These are phyloP conservation scores for Drosophila seguyi DNA, from an alignment of 1,140 invertebrate species.

Conservation along the genomic window DNA sequence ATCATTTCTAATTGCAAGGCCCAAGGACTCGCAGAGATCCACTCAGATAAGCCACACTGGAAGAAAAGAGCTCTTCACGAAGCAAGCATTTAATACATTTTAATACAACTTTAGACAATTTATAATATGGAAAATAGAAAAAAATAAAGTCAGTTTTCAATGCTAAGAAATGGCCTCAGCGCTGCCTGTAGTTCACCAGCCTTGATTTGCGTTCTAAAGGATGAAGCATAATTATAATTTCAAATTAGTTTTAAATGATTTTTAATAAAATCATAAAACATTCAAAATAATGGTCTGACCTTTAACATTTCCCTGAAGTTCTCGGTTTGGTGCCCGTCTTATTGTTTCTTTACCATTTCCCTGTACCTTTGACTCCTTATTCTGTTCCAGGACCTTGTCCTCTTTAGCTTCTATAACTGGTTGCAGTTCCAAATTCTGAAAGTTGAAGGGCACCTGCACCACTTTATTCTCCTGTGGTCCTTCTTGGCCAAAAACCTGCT, in stretches of 20 bases:
- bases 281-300: too few relatives aligned
- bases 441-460: neutral
- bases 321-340: too few relatives aligned
- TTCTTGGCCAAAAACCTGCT: neutral
- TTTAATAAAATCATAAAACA: too few relatives aligned
- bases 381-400: too few relatives aligned
- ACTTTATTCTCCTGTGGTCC: neutral
- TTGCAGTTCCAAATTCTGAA: neutral
- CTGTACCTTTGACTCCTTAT: neutral
- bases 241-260: neutral
- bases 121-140: neutral
- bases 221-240: neutral
- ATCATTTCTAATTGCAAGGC: conserved; percentile 47
- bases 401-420: neutral
- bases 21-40: conserved; percentile 5
- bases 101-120: neutral
- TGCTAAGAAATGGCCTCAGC: conserved; percentile 4
- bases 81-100: neutral
- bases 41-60: neutral
- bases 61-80: neutral
- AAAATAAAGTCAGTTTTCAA: neutral
- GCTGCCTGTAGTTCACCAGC: neutral
- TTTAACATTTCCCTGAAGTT: neutral
- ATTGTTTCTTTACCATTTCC: neutral
- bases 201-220: neutral